phyloP scores from a whole-genome alignment of 2,888 invertebrate genomes.

The Chymomyza fuscimana region DNA sequence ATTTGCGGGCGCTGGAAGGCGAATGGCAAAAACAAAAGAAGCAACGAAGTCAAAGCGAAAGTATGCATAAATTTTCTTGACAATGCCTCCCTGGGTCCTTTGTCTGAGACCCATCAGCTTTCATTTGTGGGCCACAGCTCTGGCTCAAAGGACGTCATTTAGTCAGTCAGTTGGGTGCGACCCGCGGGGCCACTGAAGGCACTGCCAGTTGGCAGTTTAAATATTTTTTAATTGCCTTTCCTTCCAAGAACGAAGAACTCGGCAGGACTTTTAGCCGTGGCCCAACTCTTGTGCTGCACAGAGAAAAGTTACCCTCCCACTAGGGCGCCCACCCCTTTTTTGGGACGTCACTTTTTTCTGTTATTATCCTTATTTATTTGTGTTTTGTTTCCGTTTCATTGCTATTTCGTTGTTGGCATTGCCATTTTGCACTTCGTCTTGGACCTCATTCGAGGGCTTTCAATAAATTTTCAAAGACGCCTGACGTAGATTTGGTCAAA shows the following conservation, averaged over 20 bases:
- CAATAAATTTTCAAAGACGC: conserved; percentile 50
- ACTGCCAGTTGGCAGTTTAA: conserved; percentile 66
- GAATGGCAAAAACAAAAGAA: conserved; percentile 19
- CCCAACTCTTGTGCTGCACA: background rate
- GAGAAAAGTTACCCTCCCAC: conserved; percentile 6
- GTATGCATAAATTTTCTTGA: conserved; percentile 57
- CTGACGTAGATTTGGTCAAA: conserved; percentile 39
- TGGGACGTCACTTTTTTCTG: conserved; percentile 20
- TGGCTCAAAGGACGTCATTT: conserved; percentile 31
- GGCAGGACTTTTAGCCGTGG: background rate
- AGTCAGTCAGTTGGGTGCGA: conserved; percentile 18
- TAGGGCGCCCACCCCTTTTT: conserved; percentile 1
- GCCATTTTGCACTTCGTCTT: conserved; percentile 15
- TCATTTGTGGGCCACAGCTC: conserved; percentile 1
- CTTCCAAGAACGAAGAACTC: conserved; percentile 20
- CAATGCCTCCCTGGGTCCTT: background rate
- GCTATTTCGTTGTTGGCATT: conserved; percentile 29
- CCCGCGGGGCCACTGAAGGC: conserved; percentile 16
- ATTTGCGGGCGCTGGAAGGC: conserved; percentile 32
- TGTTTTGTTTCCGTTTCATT: conserved; percentile 60
- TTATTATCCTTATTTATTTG: conserved; percentile 76
- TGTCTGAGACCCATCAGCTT: background rate
- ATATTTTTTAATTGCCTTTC: conserved; percentile 77
- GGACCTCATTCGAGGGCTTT: conserved; percentile 30
- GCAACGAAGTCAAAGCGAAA: conserved; percentile 4